Evolutionary conservation across 2,113 vertebrate species (phyloP), one percentile per base, ranked within the genome.

Genomic region (Neolamprologus devosi): DNA sequence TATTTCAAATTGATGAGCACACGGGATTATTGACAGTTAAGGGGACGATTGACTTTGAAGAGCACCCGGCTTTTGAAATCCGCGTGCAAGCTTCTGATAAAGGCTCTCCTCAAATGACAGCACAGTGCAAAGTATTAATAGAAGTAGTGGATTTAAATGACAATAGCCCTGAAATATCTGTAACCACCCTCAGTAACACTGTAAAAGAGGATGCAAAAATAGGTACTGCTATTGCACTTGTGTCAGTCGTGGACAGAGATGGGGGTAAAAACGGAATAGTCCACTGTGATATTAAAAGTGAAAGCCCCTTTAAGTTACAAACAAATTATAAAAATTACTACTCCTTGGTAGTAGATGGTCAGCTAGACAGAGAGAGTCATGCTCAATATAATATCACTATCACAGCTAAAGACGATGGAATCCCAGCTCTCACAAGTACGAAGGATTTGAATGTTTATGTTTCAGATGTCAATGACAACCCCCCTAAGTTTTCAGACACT

Each of bases 311-410:
- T 92, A 97, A 97, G 90, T 89, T 98, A 58, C 97, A 96, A 60
- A 87, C 96, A 49, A 97, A 97, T 21, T 97, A 98, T 81, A 97
- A 97, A 80, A 97, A 96, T 63, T 97, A 97, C 91, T 98, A 97
- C 85, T 96, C 96, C 2, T 73, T 98, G 45, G 89, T 97, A n/a
- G 97, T 97, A 8, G 93, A 96, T 2, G 95, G 92, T 1, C 85
- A 87, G 2, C 88, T 98, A 45, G 97, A 91, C 96, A 97, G 87
- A 33, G 95, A 94, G 51, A 81, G 7, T 9, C 5, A 49, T 9
- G 7, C 85, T 4, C 49, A 80, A 17, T 97, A 98, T 93, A 96
- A 97, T 81, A 87, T 98, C 51, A 96, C 95, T 2, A 91, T 98
- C 37, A 94, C 57, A 9, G 97, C 97, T 26, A 94, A 92, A 3